phyloP scores from a whole-genome alignment of 1,140 invertebrate species.

The Maniola jurtina region DNA sequence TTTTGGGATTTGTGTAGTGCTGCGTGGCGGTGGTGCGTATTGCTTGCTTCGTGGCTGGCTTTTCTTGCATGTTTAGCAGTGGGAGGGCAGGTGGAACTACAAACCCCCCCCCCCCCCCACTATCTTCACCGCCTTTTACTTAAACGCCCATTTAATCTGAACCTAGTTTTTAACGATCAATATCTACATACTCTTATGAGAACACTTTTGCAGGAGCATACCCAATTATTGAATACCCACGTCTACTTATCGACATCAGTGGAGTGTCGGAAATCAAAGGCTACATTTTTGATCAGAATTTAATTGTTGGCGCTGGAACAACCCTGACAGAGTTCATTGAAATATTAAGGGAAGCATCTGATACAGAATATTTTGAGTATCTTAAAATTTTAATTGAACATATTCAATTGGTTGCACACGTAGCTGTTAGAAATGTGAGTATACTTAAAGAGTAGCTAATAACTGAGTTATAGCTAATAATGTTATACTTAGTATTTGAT shows the following conservation, averaged over 20 bases:
- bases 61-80: too few relatives aligned
- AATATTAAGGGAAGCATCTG: conserved; percentile 77
- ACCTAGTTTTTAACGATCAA: too few relatives aligned
- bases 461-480: too few relatives aligned
- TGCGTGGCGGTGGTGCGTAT: too few relatives aligned
- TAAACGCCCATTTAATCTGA: too few relatives aligned
- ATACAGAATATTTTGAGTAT: conserved; percentile 66
- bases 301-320: conserved; percentile 82
- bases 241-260: conserved; percentile 85
- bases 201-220: conserved; percentile 83
- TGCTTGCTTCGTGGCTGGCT: too few relatives aligned
- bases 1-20: too few relatives aligned
- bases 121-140: too few relatives aligned
- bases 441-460: background rate
- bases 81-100: too few relatives aligned
- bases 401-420: conserved; percentile 79
- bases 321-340: conserved; percentile 81
- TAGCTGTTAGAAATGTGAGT: conserved; percentile 38
- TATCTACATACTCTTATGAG: too few relatives aligned
- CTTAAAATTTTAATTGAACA: conserved; percentile 65
- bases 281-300: conserved; percentile 69
- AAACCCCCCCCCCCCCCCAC: too few relatives aligned
- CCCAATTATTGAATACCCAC: conserved; percentile 81
- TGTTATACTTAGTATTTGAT: too few relatives aligned
- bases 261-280: conserved; percentile 82